Evolutionary conservation across 23 tunicate species (phyloP).

Genomic region (Botrylloides violaceus): DNA sequence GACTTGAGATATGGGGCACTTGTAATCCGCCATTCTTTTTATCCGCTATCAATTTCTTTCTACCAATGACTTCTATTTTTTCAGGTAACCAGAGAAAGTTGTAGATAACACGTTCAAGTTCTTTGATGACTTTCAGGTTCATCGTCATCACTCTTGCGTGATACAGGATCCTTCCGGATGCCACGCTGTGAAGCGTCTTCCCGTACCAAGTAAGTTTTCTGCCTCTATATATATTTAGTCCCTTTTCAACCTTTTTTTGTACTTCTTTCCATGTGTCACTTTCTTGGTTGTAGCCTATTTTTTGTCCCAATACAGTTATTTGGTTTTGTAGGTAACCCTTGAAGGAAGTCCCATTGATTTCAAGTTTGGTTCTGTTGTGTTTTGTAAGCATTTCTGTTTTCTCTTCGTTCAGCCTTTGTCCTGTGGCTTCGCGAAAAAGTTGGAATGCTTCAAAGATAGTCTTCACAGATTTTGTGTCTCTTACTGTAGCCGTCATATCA

Average conservation of each 20-base stretch:
- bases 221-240: background rate
- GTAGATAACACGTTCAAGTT: background rate
- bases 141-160: background rate
- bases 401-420: constrained; percentile 14
- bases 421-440: background rate
- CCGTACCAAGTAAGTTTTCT: background rate
- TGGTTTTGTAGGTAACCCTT: background rate
- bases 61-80: background rate
- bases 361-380: background rate
- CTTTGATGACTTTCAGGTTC: background rate
- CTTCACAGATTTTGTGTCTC: background rate
- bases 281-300: background rate
- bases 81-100: background rate
- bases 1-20: background rate
- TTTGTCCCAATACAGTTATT: background rate
- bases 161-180: background rate
- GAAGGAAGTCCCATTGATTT: background rate
- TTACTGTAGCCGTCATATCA: background rate
- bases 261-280: background rate
- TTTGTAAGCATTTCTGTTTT: constrained; percentile 8
- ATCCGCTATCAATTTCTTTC: background rate
- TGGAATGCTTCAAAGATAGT: background rate
- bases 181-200: background rate
- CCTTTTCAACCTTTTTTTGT: background rate
- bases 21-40: background rate